These are phyloP conservation scores for Microplitis deprimator DNA, from an alignment of 2,888 invertebrate genomes.

Conservation along the genomic window DNA sequence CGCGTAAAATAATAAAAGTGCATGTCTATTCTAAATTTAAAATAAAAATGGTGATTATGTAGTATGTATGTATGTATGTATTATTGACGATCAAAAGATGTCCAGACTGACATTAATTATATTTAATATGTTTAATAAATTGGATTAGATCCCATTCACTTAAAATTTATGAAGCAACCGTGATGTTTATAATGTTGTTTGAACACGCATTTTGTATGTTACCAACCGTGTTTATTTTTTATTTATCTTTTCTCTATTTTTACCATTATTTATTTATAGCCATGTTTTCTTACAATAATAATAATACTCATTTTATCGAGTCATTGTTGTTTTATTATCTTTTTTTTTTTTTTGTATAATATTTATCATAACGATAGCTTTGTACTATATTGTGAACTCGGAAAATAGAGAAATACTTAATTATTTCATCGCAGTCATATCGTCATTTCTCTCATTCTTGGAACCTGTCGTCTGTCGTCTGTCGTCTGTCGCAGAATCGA, in stretches of 20 bases:
- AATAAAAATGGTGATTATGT: neutral
- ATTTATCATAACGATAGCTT: too few species aligned
- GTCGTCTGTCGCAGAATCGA: constrained; percentile 62
- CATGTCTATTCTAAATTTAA: neutral
- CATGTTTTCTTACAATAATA: neutral
- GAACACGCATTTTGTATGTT: neutral
- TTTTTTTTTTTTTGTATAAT: too few species aligned
- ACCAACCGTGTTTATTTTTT: neutral
- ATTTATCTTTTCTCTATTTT: neutral
- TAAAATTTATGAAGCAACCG: neutral
- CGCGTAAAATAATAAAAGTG: too few species aligned
- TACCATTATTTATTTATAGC: neutral
- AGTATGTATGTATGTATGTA: neutral
- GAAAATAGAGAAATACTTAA: neutral
- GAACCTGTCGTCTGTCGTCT: constrained; percentile 53
- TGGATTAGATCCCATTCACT: neutral
- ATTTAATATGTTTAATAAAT: neutral
- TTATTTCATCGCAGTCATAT: constrained; percentile 42
- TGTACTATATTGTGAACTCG: neutral
- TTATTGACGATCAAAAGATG: constrained; percentile 1
- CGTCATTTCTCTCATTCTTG: constrained; percentile 47
- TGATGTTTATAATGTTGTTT: constrained; percentile 8
- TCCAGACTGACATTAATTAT: constrained; percentile 1
- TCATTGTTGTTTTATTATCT: too few species aligned
- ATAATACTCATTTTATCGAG: neutral